A percentile compares a stretch with the other conserved stretches of the same genome.
phyloP scores from a whole-genome alignment of 2,888 invertebrate genomes.

The Epirrhoe tristata region DNA sequence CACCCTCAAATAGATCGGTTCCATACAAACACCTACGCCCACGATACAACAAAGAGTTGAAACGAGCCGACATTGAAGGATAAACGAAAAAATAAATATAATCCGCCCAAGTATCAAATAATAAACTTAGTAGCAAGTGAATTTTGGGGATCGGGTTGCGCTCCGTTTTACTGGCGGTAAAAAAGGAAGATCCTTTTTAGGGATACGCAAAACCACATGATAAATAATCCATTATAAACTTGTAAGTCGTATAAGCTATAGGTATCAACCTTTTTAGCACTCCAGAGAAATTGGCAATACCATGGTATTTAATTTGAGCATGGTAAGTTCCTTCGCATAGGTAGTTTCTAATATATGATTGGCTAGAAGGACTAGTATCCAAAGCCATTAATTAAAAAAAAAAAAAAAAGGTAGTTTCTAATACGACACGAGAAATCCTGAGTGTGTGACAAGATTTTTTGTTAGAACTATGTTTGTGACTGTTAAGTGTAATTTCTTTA shows the following conservation, averaged over 20 bases:
- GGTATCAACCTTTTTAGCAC: neutral
- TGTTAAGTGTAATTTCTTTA: no score
- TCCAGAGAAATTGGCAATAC: no score
- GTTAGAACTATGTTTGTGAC: no score
- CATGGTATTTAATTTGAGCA: no score
- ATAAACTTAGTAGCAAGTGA: conserved; percentile 85
- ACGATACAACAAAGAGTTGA: conserved; percentile 68
- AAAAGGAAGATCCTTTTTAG: conserved; percentile 63
- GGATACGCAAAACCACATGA: conserved; percentile 46
- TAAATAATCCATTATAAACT: neutral
- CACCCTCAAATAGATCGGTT: conserved; percentile 50
- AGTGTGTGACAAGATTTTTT: no score
- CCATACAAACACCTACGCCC: conserved; percentile 66
- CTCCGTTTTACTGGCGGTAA: conserved; percentile 55
- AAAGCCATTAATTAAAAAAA: no score
- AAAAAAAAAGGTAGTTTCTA: no score
- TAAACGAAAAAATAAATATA: conserved; percentile 66
- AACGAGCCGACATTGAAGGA: conserved; percentile 69
- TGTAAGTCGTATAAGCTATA: no score
- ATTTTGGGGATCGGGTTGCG: conserved; percentile 82
- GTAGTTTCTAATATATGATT: no score
- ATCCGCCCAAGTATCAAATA: conserved; percentile 81
- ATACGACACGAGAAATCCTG: no score
- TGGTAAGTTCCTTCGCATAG: no score
- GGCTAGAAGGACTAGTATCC: no score